Percentiles rank a stretch among this genome's conserved stretches.
Evolutionary conservation across 2,797 vertebrate genomes (phyloP).

Genomic region (Hirundo rustica): DNA sequence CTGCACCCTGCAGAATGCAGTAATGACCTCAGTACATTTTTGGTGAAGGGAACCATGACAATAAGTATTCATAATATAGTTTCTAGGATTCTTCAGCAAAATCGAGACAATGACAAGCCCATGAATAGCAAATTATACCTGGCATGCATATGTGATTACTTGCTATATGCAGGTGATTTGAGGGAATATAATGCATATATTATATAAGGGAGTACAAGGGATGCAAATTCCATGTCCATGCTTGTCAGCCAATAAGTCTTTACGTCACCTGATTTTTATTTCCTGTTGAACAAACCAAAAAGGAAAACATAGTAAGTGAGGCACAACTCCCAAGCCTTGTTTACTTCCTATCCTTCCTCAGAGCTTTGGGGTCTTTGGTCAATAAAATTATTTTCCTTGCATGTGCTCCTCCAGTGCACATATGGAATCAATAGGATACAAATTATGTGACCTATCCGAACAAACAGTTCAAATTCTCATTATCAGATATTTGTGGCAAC

Average conservation of each 20-base stretch:
- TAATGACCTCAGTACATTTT: not conserved
- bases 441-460: not conserved
- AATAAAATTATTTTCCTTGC: not conserved
- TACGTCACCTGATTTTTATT: not conserved
- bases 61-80: not conserved
- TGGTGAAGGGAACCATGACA: not conserved
- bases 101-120: not conserved
- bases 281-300: not conserved
- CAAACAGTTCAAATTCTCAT: constrained; percentile 13
- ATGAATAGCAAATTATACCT: not conserved
- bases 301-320: not conserved
- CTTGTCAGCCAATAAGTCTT: not conserved
- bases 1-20: not conserved
- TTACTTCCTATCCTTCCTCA: not conserved
- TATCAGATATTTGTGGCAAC: not conserved
- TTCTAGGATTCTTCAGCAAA: not conserved
- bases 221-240: not conserved
- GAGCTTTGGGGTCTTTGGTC: not conserved
- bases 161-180: not conserved
- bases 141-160: not conserved
- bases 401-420: not conserved
- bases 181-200: not conserved
- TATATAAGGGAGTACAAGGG: not conserved
- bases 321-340: not conserved
- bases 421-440: not conserved